These are phyloP conservation scores for Oceanodroma tethys DNA, from an alignment of 2,113 vertebrate species.

Conservation along the genomic window DNA sequence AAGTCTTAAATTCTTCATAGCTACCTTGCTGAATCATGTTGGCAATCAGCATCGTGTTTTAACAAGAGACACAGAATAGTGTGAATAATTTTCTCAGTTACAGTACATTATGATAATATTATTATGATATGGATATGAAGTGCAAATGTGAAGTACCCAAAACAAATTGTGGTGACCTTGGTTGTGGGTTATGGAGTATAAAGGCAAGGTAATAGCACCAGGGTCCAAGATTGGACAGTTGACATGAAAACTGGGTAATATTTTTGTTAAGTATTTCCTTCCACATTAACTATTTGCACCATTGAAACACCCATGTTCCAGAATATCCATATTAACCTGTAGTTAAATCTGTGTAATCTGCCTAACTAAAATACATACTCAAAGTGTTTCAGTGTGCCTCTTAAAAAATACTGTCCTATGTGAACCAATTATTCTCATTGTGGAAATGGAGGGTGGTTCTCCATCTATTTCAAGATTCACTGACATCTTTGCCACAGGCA, in stretches of 20 bases:
- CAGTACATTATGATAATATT: not conserved
- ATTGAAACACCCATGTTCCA: not conserved
- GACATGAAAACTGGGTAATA: not conserved
- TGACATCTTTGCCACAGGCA: conserved; percentile 26
- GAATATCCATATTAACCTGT: not conserved
- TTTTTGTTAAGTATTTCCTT: not conserved
- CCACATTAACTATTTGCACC: not conserved
- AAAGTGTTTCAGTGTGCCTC: not conserved
- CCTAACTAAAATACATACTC: not conserved
- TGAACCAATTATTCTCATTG: not conserved
- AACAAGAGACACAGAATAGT: not conserved
- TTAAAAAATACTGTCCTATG: not conserved
- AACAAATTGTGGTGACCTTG: not conserved
- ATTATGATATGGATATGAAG: not conserved
- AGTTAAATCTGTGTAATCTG: not conserved
- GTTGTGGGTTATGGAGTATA: not conserved
- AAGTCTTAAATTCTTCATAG: not conserved
- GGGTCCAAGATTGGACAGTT: not conserved
- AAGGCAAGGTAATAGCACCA: not conserved
- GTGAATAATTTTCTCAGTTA: not conserved
- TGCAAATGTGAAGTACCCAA: not conserved
- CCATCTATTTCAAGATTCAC: not conserved
- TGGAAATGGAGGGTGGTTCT: not conserved
- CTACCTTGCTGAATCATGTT: not conserved
- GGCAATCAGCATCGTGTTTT: not conserved